Evolutionary conservation across 2,113 vertebrate species (phyloP), one percentile per base, ranked within the genome.

Genomic region (Pyxicephalus adspersus): DNA sequence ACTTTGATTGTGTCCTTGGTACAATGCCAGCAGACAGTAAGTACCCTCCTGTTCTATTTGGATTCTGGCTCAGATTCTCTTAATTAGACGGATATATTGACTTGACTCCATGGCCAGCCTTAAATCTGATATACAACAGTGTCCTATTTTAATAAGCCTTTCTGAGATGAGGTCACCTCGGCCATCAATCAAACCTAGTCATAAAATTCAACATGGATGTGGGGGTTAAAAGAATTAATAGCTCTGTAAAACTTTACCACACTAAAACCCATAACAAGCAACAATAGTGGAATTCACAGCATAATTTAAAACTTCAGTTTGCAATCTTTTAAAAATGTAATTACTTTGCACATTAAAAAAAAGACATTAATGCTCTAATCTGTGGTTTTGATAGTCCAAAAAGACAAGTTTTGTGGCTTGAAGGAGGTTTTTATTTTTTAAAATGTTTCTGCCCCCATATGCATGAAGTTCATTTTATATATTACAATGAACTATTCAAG

Each of bases 81-180:
- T 75, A 81, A 81, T 81, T 81, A 81, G 80, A 81, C 66, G 70
- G 80, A 81, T 81, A 81, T 81, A 81, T 75, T 81, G 80, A 81
- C 80, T 81, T 81, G 68, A 81, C 80, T 75, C 70, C 57, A 57
- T 75, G 80, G 29, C 52, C 70, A 75, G 70, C 45, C 64, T 74
- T 81, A 81, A 74, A 81, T 81, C 70, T 74, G 51, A 74, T 75
- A 58, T 75, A 81, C 70, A 81, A 75, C 63, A 58, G 50, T 81
- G 80, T 65, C 58, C 79, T 72, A 64, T 73, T 81, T 81, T 81
- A 81, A 81, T 81, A 60, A 34, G 45, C 60, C 79, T 81, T 29
- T 55, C 31, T 60, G 54, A 81, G 29, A 81, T 65, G 61, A 75
- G 80, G 72, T 81, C 80, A 75, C 66, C 52, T 18, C 18, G 19